Evolutionary conservation across 2,113 vertebrate species (phyloP), one percentile per base, ranked within the genome.

Genomic region (Turnix velox): DNA sequence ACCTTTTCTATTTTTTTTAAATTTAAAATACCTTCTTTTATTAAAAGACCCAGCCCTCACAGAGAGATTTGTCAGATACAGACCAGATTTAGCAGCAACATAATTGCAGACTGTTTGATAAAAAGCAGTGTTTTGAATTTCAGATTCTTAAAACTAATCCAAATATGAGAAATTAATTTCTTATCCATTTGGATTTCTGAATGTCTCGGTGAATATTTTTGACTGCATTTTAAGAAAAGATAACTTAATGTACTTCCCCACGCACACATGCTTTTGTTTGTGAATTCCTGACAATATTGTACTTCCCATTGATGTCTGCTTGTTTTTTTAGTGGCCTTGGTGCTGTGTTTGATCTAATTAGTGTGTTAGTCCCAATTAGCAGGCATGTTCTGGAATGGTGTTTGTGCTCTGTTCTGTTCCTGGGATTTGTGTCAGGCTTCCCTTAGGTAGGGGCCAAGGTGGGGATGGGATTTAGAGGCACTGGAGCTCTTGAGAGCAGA

Each of bases 401-500:
- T 12, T 33, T 12, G n/a, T 8, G 43, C 81, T 54, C 7, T 19
- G 40, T 31, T 35, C 39, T 54, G 28, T n/a, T n/a, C 62, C 31
- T 4, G 39, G 30, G 80, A 42, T 35, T 62, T 1, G 16, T 12
- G 51, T 2, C 19, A 14, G 19, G 35, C 35, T 31, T 54, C 66
- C 49, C 31, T 37, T 3, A 25, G 76, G 10, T 1, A 0, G 0
- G 4, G 62, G 39, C 14, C 5, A 2, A 9, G 12, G 57, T 48
- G 73, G 18, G 0, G 23, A 25, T 0, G 16, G 61, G 40, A 30
- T 2, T 15, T 10, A 2, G 61, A 6, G 14, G 15, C 33, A 45
- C 18, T 6, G 5, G 14, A 14, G 20, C 35, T 27, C 14, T 22
- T 6, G 1, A 23, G 25, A 3, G 3, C 27, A 37, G 18, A 1